Evolutionary conservation across 2,888 invertebrate species (phyloP).

Genomic region (Seira ritae): DNA sequence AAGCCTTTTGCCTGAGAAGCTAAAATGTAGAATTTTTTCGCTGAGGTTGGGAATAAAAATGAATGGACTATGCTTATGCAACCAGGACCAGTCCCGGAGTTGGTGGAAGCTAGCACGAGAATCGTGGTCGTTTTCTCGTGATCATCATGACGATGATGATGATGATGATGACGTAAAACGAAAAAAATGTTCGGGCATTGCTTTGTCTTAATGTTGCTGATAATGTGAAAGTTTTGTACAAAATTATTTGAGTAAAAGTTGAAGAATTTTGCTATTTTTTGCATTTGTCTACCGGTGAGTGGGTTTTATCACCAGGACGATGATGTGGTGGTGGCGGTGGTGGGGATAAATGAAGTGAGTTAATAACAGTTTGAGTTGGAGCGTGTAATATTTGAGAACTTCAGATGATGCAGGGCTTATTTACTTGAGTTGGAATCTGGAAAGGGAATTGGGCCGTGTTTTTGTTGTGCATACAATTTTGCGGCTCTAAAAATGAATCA

Average conservation of each 20-base stretch:
- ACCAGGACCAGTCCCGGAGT: not conserved
- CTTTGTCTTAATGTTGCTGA: not conserved
- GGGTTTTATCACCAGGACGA: not conserved
- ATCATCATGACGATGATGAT: not conserved
- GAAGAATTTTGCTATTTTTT: not conserved
- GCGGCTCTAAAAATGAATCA: too few relatives aligned
- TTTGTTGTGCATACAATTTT: too few relatives aligned
- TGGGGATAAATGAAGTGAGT: not conserved
- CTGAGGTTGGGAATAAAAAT: not conserved
- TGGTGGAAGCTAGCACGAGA: not conserved
- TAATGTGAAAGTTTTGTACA: not conserved
- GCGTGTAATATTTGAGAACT: not conserved
- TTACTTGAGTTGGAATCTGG: too few relatives aligned
- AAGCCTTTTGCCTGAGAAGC: not conserved
- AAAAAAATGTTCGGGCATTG: not conserved
- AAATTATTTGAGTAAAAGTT: not conserved
- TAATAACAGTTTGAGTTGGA: too few relatives aligned
- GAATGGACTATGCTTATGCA: not conserved
- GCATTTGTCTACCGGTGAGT: not conserved
- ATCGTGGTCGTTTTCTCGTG: not conserved
- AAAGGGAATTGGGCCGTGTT: too few relatives aligned
- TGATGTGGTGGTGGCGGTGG: not conserved
- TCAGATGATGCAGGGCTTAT: too few relatives aligned
- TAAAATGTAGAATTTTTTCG: not conserved
- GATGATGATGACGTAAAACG: slow-evolving; percentile 18